Percentiles rank a stretch among this genome's conserved stretches.
phyloP scores from a whole-genome alignment of 2,888 invertebrate genomes.

The Conomelus anceps region DNA sequence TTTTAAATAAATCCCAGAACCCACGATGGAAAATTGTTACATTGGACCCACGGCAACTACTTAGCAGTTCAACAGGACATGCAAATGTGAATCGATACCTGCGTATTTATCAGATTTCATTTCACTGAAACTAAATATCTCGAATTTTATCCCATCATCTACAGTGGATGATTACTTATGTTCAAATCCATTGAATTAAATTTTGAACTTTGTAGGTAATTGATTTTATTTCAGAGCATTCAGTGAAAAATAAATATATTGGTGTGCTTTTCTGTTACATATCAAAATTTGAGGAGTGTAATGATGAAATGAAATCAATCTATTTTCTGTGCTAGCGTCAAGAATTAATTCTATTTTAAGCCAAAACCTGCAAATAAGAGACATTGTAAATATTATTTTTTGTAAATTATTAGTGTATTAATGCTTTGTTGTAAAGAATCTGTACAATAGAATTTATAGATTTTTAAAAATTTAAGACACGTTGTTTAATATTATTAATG shows the following conservation, averaged over 20 bases:
- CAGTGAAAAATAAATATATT: not conserved
- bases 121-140: too few relatives aligned
- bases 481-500: not conserved
- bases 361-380: not conserved
- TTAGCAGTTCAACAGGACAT: too few relatives aligned
- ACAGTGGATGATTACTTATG: too few relatives aligned
- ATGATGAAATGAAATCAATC: not conserved
- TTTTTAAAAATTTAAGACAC: not conserved
- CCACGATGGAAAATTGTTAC: too few relatives aligned
- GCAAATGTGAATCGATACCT: too few relatives aligned
- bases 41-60: too few relatives aligned
- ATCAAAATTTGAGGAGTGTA: not conserved
- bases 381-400: not conserved
- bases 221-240: not conserved
- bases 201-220: too few relatives aligned
- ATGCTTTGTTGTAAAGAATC: not conserved
- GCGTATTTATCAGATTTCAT: too few relatives aligned
- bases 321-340: not conserved
- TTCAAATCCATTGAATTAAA: too few relatives aligned
- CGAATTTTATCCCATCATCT: too few relatives aligned
- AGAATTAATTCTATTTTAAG: not conserved
- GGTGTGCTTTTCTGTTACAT: not conserved
- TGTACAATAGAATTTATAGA: not conserved
- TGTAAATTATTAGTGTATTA: not conserved
- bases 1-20: too few relatives aligned